Conservation (phyloP, 2,113 vertebrate genomes). For the Neodon shergylaensis region DNA sequence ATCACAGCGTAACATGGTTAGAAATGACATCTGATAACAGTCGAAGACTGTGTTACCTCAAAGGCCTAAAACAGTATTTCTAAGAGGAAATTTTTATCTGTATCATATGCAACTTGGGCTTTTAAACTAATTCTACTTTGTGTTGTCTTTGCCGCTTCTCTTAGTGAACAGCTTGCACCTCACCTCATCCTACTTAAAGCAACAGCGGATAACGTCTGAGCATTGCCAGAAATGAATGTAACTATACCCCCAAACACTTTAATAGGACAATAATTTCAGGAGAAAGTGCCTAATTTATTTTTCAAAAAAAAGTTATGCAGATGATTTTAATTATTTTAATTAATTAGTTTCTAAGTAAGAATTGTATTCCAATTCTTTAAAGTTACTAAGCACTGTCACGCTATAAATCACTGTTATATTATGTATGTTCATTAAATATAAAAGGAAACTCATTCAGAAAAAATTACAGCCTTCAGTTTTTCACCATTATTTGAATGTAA, state of each 20-base stretch:
- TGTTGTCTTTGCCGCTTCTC: slow-evolving; percentile 45
- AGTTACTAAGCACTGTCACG: slow-evolving; percentile 83
- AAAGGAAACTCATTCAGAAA: slow-evolving; percentile 68
- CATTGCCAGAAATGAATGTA: slow-evolving; percentile 78
- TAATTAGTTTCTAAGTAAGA: slow-evolving; percentile 73
- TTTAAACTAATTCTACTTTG: slow-evolving; percentile 40
- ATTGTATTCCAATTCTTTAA: slow-evolving; percentile 79
- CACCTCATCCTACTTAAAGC: slow-evolving; percentile 58
- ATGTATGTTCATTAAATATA: slow-evolving; percentile 60
- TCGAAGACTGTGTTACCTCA: not conserved
- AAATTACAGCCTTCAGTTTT: slow-evolving; percentile 66
- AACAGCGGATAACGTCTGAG: slow-evolving; percentile 55
- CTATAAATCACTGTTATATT: slow-evolving; percentile 77
- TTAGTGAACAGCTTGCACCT: slow-evolving; percentile 54
- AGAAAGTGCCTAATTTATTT: slow-evolving; percentile 84
- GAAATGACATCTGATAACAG: slow-evolving; percentile 5
- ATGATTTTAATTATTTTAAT: slow-evolving; percentile 57
- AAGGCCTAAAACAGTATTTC: slow-evolving; percentile 63
- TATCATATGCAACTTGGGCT: slow-evolving; percentile 1
- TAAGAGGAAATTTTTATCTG: slow-evolving; percentile 58
- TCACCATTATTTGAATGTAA: slow-evolving; percentile 82
- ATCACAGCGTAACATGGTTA: not conserved
- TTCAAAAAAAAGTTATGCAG: slow-evolving; percentile 60
- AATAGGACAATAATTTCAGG: slow-evolving; percentile 52
- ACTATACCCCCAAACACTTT: slow-evolving; percentile 76